Conservation (phyloP, 2,113 vertebrate genomes). For the Anguilla rostrata region DNA sequence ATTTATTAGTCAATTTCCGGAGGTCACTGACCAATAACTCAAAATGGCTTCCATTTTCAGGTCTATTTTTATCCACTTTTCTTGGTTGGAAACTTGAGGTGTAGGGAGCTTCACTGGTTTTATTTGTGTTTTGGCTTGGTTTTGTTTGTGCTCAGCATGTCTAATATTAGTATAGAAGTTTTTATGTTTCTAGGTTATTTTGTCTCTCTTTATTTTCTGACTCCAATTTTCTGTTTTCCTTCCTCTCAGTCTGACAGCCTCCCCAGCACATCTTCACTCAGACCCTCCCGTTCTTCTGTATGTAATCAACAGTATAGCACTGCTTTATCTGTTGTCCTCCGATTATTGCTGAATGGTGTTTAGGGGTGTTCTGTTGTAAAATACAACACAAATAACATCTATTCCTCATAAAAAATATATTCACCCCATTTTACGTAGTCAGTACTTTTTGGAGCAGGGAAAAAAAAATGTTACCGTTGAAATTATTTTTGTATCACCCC, state of each 20-base stretch:
- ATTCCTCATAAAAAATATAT: no score
- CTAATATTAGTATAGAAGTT: background rate
- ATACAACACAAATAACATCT: background rate
- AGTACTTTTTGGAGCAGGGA: no score
- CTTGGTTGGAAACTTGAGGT: no score
- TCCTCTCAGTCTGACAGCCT: conserved; percentile 65
- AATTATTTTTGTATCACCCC: no score
- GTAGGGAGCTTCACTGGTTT: no score
- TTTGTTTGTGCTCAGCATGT: conserved; percentile 20
- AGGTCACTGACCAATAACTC: no score
- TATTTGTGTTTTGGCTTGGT: background rate
- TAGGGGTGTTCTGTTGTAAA: conserved; percentile 12
- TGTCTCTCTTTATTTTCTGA: background rate
- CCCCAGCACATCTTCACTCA: conserved; percentile 60
- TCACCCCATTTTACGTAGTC: no score
- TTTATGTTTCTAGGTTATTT: background rate
- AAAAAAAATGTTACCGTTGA: no score
- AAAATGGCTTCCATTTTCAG: no score
- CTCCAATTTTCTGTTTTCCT: conserved; percentile 22
- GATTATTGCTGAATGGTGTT: background rate
- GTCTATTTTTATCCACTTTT: no score
- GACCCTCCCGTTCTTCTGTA: conserved; percentile 74
- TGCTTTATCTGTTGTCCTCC: background rate
- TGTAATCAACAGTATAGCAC: conserved; percentile 48
- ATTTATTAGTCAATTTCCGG: no score